Percentiles rank a stretch among this genome's conserved stretches.
These are phyloP conservation scores for Lathronympha strigana DNA, from an alignment of 2,888 invertebrate genomes.

Conservation along the genomic window DNA sequence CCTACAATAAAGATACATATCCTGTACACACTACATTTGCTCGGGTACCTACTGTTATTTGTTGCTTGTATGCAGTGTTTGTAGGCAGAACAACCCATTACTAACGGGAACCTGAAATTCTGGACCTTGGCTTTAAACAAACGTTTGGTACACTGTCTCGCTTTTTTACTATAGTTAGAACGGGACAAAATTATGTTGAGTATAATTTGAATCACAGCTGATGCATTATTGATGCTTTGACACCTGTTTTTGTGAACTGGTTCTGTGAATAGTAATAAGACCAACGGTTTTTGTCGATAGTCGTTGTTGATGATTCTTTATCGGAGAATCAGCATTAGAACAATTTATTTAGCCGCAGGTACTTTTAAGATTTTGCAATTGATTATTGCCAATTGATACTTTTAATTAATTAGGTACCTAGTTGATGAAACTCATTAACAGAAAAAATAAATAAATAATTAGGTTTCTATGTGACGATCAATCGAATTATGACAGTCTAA, in stretches of 20 bases:
- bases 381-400: not conserved
- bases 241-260: slow-evolving; percentile 45
- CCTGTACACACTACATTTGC: no score
- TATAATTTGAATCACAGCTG: slow-evolving; percentile 34
- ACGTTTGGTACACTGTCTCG: not conserved
- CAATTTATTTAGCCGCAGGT: not conserved
- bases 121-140: slow-evolving; percentile 14
- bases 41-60: no score
- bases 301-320: not conserved
- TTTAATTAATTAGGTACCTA: no score
- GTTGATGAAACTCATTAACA: no score
- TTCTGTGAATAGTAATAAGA: slow-evolving; percentile 29
- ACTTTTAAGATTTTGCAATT: not conserved
- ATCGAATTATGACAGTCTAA: no score
- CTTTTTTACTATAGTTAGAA: slow-evolving; percentile 1
- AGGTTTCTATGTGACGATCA: no score
- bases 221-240: slow-evolving; percentile 52
- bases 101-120: slow-evolving; percentile 48
- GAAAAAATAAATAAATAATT: no score
- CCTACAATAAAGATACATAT: no score
- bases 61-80: not conserved
- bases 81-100: slow-evolving; percentile 21
- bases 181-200: slow-evolving; percentile 4
- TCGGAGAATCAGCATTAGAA: not conserved
- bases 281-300: slow-evolving; percentile 18